Base-by-base conservation (phyloP, 92 coral and sea anemone genomes). In the Bergia puertoricense region DNA sequence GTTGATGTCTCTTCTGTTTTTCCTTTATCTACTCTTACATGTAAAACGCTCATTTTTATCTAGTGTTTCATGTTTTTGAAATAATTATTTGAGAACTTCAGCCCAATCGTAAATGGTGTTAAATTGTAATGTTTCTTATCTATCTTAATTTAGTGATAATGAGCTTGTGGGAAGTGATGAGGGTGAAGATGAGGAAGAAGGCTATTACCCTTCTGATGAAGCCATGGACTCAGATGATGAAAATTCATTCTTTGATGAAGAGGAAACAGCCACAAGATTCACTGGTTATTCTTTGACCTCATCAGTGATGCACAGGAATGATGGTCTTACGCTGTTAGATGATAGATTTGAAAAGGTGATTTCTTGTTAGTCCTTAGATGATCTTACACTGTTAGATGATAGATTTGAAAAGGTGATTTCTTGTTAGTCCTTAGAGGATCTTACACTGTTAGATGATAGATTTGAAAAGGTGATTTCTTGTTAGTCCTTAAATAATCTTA, bases 201-300 rank as follows among this genome's bases (percentile, higher is more conserved):
- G 66, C 42, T 91, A 89, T 56, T 90, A 92, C 62, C 98, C 98
- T 20, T 97, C 97, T 9, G 99, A 97, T 81, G 98, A 92, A 68
- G 93, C 89, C 20, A 92, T 80, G 50, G 93, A 93, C 16, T 87
- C 92, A 22, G 90, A 89, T 45, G 93, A 90, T 39, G 96, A 92
- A 30, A 90, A 91, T 51, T 92, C 86, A 3, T 91, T 80, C 79
- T 96, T 95, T 89, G 96, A 94, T 22, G 93, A 91, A 40, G 99
- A 96, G 75, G 99, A 96, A 84, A 95, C 96, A 48, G 92, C 96
- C 5, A 94, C 99, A 75, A 94, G 96, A 81, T 95, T 97, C 86
- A 95, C 99, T 65, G 94, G 87, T 86, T 97, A 97, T 86, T 97
- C 99, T 36, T 88, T 97, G 98, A 95, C 97, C 14, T 97, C 99